A percentile compares a stretch with the other conserved stretches of the same genome.
phyloP scores from a whole-genome alignment of 2,888 invertebrate genomes.

The Melanotus villosus region DNA sequence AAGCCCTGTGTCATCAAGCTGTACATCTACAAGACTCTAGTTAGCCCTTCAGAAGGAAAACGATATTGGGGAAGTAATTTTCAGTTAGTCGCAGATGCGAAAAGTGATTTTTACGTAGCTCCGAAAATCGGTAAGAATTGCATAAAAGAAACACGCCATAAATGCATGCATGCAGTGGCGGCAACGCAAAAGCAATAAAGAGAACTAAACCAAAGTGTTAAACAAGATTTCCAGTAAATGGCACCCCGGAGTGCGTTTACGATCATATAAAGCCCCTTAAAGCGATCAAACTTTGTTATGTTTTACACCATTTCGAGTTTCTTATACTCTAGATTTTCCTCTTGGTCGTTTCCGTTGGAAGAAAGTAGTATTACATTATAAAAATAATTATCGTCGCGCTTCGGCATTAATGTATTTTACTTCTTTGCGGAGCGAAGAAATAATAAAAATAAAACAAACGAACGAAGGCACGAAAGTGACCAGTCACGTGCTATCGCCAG shows the following conservation, averaged over 20 bases:
- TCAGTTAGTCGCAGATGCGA: not conserved
- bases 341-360: not conserved
- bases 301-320: constrained; percentile 41
- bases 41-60: constrained; percentile 25
- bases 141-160: constrained; percentile 2
- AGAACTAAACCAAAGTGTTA: constrained; percentile 48
- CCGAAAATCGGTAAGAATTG: not conserved
- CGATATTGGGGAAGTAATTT: constrained; percentile 1
- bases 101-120: too few relatives aligned
- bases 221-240: constrained; percentile 46
- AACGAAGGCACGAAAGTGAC: constrained; percentile 28
- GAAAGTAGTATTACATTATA: constrained; percentile 11
- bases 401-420: not conserved
- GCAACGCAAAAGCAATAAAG: constrained; percentile 41
- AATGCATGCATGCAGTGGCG: constrained; percentile 44
- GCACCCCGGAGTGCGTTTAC: constrained; percentile 48
- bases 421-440: not conserved
- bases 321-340: constrained; percentile 23
- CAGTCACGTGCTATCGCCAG: constrained; percentile 39
- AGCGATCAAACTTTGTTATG: constrained; percentile 49
- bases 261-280: constrained; percentile 50
- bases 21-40: constrained; percentile 43
- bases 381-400: not conserved
- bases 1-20: constrained; percentile 46
- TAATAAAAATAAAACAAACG: constrained; percentile 2